Evolutionary conservation across 1,140 invertebrate species (phyloP), one percentile per base, ranked within the genome.

Genomic region (Nylanderia fulva): DNA sequence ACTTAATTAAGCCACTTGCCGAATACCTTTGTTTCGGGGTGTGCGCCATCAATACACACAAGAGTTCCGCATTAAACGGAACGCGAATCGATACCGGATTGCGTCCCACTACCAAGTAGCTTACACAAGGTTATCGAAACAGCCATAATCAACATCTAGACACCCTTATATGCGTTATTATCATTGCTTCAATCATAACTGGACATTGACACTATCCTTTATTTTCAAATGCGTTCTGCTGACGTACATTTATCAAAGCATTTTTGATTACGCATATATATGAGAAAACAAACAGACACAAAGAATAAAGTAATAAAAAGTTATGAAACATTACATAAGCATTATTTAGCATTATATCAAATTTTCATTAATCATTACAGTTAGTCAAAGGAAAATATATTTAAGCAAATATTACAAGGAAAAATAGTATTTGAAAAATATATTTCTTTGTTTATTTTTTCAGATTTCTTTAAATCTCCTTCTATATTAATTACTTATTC

Each of bases 81-180:
- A 76, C 60, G 11, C 48, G 15, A 71, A 88, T 89, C 87, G 71
- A 89, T 88, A 89, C 18, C 6, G 33, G 27, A 89, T 86, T 80
- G 71, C 27, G 60, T 72, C 24, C 54, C 15, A 13, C 5, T 24
- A 29, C 52, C 33, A n/a, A 76, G 79, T 63, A 27, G 9, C 56
- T 29, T 72, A 15, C 15, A 85, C 45, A 4, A 27, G 74, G 77
- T 87, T 56, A 79, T 72, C 39, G 39, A 52, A 76, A 69, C 48
- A 21, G 42, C 69, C 42, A 27, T 76, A 48, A 71, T 64, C 64
- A 56, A 71, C 56, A 29, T 52, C 42, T 68, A 60, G 36, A 24
- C 36, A 27, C 24, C 18, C 11, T 29, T 39, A 21, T 9, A 69
- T 29, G 13, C 18, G 56, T 4, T 21, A 29, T 80, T 71, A 24